Conservation (phyloP, 2,888 invertebrate species). For the Neoascia interrupta region DNA sequence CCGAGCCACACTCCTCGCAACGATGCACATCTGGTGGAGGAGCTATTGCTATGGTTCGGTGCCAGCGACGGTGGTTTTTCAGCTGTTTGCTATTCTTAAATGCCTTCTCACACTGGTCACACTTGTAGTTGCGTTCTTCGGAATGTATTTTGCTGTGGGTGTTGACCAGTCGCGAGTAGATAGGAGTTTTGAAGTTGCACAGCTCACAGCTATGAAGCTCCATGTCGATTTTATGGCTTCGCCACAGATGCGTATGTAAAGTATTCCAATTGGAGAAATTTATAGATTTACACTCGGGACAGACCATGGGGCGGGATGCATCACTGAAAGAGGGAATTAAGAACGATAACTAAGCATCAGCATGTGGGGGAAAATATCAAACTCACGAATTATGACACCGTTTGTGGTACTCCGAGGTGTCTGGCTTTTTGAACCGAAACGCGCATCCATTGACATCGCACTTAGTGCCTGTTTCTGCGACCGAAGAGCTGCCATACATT, state of each 20-base stretch:
- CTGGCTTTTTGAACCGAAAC: constrained; percentile 76
- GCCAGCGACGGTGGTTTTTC: constrained; percentile 86
- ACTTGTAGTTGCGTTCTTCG: constrained; percentile 82
- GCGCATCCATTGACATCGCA: constrained; percentile 77
- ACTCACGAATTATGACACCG: constrained; percentile 76
- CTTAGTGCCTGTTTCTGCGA: constrained; percentile 73
- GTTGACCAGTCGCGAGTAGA: constrained; percentile 85
- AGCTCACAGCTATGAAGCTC: constrained; percentile 88
- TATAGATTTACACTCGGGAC: constrained; percentile 84
- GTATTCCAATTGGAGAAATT: constrained; percentile 82
- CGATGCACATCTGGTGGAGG: constrained; percentile 72
- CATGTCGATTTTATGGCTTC: constrained; percentile 87
- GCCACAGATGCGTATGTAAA: constrained; percentile 90
- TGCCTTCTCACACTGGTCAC: constrained; percentile 85
- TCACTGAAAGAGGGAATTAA: constrained; percentile 65
- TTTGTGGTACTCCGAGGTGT: constrained; percentile 76
- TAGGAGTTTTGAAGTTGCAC: constrained; percentile 87
- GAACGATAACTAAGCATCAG: too few relatives aligned
- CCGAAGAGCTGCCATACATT: constrained; percentile 59
- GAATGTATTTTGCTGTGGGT: constrained; percentile 89
- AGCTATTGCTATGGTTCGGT: constrained; percentile 78
- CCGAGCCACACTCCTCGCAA: constrained; percentile 79
- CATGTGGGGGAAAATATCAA: background rate
- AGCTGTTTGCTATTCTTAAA: constrained; percentile 91
- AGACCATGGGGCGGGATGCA: constrained; percentile 77